These are phyloP conservation scores for Metallyticus violacea DNA, from an alignment of 2,888 invertebrate genomes.

Conservation along the genomic window DNA sequence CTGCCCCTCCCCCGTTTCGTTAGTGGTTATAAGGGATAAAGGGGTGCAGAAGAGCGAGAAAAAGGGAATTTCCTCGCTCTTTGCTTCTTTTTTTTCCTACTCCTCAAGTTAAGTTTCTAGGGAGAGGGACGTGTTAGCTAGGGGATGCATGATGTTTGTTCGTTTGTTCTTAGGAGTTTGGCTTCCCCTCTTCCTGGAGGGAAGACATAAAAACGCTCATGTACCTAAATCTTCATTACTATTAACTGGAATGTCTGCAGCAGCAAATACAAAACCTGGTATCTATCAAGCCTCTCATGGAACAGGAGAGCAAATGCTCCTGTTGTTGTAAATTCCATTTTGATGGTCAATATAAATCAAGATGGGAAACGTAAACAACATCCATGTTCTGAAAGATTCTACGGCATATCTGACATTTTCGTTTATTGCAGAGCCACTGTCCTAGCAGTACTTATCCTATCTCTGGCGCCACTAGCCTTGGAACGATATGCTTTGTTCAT, in stretches of 20 bases:
- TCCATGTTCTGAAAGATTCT: too few species aligned
- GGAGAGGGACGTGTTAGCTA: neutral
- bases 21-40: neutral
- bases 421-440: too few species aligned
- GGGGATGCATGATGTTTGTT: neutral
- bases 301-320: too few species aligned
- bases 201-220: neutral
- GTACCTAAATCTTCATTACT: neutral
- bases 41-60: neutral
- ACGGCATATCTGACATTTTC: too few species aligned
- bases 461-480: too few species aligned
- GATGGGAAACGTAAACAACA: too few species aligned
- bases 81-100: neutral
- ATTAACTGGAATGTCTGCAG: neutral
- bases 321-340: too few species aligned
- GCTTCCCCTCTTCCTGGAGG: neutral
- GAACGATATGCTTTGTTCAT: too few species aligned
- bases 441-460: too few species aligned
- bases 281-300: neutral
- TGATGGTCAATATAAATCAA: too few species aligned
- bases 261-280: too few species aligned
- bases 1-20: neutral
- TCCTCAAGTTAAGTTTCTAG: neutral
- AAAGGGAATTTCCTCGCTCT: neutral
- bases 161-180: conserved; percentile 3